Conservation (phyloP, 2,113 vertebrate species). For the Mandrillus leucophaeus region DNA sequence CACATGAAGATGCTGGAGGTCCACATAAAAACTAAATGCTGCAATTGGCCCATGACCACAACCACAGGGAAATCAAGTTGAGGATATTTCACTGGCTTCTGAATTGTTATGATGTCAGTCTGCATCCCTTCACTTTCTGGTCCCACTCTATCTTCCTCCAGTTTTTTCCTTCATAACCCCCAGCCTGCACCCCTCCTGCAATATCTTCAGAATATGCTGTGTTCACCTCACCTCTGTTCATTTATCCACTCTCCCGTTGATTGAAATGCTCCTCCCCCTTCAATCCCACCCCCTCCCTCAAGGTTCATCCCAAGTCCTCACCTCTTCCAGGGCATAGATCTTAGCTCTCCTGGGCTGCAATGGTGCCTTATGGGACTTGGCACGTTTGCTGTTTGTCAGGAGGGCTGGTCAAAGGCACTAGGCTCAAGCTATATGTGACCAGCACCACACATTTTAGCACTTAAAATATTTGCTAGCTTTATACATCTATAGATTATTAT, state of each 20-base stretch:
- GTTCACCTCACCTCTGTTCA: neutral
- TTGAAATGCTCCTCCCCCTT: neutral
- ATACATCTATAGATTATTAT: neutral
- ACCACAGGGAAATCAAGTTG: neutral
- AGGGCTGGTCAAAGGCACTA: neutral
- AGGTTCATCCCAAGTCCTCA: neutral
- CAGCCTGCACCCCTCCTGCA: neutral
- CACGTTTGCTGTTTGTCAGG: neutral
- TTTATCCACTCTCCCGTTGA: too few species aligned
- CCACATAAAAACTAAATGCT: neutral
- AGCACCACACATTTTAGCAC: neutral
- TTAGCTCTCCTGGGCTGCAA: too few species aligned
- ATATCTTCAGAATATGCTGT: neutral
- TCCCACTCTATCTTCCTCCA: neutral
- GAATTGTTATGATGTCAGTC: neutral
- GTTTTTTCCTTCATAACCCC: neutral
- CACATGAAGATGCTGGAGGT: neutral
- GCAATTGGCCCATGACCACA: neutral
- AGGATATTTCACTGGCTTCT: neutral
- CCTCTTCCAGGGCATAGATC: neutral
- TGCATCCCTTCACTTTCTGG: neutral
- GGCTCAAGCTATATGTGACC: neutral
- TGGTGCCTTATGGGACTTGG: rapidly evolving
- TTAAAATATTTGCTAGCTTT: neutral
- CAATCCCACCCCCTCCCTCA: neutral